phyloP scores from a whole-genome alignment of 2,888 invertebrate species.

The Philereme vetulata region DNA sequence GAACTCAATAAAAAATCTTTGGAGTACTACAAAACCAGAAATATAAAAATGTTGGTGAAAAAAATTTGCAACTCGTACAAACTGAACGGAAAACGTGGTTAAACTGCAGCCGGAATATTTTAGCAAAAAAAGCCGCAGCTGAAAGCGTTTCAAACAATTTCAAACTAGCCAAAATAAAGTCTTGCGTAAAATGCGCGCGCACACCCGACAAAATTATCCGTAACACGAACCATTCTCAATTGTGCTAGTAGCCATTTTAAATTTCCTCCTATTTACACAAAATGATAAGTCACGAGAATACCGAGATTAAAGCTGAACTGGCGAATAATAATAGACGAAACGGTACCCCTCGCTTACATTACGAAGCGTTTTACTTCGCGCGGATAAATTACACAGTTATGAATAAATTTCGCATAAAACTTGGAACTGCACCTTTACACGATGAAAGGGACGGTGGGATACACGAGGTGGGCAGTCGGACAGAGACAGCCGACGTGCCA shows the following conservation, averaged over 20 bases:
- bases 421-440: conserved; percentile 80
- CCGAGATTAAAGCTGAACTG: conserved; percentile 70
- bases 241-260: conserved; percentile 34
- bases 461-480: conserved; percentile 43
- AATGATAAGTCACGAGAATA: conserved; percentile 66
- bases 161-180: conserved; percentile 29
- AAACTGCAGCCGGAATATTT: conserved; percentile 18
- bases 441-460: conserved; percentile 60
- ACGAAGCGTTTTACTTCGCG: conserved; percentile 75
- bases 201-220: conserved; percentile 31
- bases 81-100: conserved; percentile 19
- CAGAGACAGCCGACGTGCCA: conserved; percentile 53
- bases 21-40: background rate
- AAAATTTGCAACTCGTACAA: conserved; percentile 12
- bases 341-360: conserved; percentile 70
- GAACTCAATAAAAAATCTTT: conserved; percentile 7
- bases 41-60: conserved; percentile 5
- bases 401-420: conserved; percentile 85
- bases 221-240: conserved; percentile 30
- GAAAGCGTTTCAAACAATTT: conserved; percentile 19
- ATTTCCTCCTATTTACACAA: conserved; percentile 59
- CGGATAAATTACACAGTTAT: conserved; percentile 84
- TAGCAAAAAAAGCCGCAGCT: conserved; percentile 19
- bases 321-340: conserved; percentile 73
- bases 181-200: conserved; percentile 4